These are phyloP conservation scores for Oriolus oriolus DNA, from an alignment of 2,113 vertebrate genomes.

Conservation along the genomic window DNA sequence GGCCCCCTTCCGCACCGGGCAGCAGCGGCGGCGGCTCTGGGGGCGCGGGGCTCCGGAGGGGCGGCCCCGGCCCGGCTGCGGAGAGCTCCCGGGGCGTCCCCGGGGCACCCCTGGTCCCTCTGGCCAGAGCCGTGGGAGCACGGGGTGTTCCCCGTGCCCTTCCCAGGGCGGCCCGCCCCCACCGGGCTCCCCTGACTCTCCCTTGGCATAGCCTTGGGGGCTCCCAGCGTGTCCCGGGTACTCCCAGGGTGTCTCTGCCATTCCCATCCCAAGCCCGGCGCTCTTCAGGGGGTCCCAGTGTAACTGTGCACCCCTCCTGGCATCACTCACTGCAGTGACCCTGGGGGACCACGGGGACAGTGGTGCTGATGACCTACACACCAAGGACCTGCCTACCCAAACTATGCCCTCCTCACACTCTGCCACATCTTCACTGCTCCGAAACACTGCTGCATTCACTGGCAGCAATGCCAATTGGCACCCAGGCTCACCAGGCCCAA, in stretches of 20 bases:
- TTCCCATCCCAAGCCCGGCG: neutral
- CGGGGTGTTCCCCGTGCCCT: neutral
- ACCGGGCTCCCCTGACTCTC: neutral
- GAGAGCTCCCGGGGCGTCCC: neutral
- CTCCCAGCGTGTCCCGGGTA: neutral
- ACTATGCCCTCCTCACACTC: neutral
- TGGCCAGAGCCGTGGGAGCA: neutral
- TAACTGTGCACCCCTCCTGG: rapidly evolving
- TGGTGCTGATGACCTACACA: rapidly evolving
- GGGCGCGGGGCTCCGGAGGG: neutral
- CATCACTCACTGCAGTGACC: rapidly evolving
- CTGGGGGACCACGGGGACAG: rapidly evolving
- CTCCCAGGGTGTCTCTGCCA: rapidly evolving
- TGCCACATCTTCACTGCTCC: rapidly evolving
- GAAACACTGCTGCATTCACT: rapidly evolving
- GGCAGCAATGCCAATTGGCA: rapidly evolving
- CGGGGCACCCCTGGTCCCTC: neutral
- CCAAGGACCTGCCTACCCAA: neutral
- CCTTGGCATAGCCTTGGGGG: neutral
- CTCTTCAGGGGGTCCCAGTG: neutral
- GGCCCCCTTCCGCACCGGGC: neutral
- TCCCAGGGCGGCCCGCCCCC: neutral
- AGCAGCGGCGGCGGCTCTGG: neutral
- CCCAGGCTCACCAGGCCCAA: rapidly evolving
- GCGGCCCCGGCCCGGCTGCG: neutral